Conservation (phyloP, 1,140 invertebrate species). For the Zaprionus inermis region DNA sequence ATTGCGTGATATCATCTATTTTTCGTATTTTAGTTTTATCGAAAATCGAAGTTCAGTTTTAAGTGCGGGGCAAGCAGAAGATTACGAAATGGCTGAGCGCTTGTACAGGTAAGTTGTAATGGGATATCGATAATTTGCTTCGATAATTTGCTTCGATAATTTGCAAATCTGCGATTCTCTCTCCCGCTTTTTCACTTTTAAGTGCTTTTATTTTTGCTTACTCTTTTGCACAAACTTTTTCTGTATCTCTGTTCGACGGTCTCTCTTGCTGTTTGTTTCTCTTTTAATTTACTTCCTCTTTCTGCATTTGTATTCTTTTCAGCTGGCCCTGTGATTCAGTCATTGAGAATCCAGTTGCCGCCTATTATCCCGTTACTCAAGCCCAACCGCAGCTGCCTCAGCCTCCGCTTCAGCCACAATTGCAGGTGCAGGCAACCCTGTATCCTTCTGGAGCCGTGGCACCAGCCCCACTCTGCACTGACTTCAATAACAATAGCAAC, state of each 20-base stretch:
- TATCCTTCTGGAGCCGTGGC: slow-evolving; percentile 21
- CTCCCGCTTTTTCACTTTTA: no score
- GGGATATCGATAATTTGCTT: neutral
- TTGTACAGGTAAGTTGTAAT: slow-evolving; percentile 45
- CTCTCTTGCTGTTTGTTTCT: neutral
- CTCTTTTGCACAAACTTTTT: neutral
- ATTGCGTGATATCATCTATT: neutral
- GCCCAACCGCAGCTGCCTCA: slow-evolving; percentile 8
- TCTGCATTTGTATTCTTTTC: neutral
- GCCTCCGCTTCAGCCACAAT: neutral
- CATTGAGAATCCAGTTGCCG: slow-evolving; percentile 32
- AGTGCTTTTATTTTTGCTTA: no score
- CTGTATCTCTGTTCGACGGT: neutral
- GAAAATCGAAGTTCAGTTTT: slow-evolving; percentile 20
- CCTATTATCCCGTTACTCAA: slow-evolving; percentile 26
- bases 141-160: neutral
- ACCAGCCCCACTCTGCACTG: slow-evolving; percentile 29
- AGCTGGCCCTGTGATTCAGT: slow-evolving; percentile 44
- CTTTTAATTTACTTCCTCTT: neutral
- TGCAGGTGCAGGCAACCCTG: slow-evolving; percentile 21
- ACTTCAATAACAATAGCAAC: slow-evolving; percentile 44
- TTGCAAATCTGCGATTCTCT: neutral
- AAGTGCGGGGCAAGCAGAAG: slow-evolving; percentile 40
- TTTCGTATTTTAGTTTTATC: slow-evolving; percentile 48
- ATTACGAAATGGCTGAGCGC: slow-evolving; percentile 47